A percentile compares a stretch with the other conserved stretches of the same genome.
These are phyloP conservation scores for Akabosia matsudoensis DNA, from an alignment of 1,140 invertebrate genomes.

Conservation along the genomic window DNA sequence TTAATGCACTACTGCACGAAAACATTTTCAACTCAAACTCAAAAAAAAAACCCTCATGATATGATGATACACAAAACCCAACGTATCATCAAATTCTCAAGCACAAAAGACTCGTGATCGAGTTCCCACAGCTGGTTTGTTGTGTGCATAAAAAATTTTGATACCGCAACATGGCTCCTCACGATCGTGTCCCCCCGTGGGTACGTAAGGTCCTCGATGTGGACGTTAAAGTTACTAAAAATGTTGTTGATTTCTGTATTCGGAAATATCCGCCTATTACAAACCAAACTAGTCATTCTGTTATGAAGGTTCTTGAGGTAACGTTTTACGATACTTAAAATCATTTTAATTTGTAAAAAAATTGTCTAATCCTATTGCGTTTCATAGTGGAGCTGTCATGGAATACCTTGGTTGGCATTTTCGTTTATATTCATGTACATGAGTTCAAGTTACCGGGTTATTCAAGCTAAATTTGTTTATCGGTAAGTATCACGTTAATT, in stretches of 20 bases:
- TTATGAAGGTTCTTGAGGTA: conserved; percentile 65
- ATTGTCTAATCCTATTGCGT: conserved; percentile 40
- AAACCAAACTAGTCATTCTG: conserved; percentile 51
- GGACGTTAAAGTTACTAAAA: conserved; percentile 64
- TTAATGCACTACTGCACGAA: too few relatives aligned
- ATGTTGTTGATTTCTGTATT: conserved; percentile 61
- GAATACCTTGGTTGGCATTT: conserved; percentile 75
- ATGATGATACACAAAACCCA: too few relatives aligned
- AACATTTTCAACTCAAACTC: too few relatives aligned
- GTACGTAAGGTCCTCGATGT: conserved; percentile 58
- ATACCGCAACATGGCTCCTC: not conserved
- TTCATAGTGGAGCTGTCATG: conserved; percentile 78
- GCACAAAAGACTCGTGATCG: too few relatives aligned
- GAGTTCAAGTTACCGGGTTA: conserved; percentile 66
- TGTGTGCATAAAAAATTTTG: too few relatives aligned
- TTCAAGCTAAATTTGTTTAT: conserved; percentile 80
- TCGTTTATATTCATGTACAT: conserved; percentile 73
- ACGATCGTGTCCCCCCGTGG: conserved; percentile 52
- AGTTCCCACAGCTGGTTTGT: not conserved
- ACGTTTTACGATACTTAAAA: conserved; percentile 4
- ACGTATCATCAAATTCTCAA: too few relatives aligned
- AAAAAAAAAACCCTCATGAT: too few relatives aligned
- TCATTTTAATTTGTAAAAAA: not conserved
- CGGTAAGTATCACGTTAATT: conserved; percentile 59
- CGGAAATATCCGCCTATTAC: conserved; percentile 58